Conservation (phyloP, 2,888 invertebrate species). For the Noctua janthe region DNA sequence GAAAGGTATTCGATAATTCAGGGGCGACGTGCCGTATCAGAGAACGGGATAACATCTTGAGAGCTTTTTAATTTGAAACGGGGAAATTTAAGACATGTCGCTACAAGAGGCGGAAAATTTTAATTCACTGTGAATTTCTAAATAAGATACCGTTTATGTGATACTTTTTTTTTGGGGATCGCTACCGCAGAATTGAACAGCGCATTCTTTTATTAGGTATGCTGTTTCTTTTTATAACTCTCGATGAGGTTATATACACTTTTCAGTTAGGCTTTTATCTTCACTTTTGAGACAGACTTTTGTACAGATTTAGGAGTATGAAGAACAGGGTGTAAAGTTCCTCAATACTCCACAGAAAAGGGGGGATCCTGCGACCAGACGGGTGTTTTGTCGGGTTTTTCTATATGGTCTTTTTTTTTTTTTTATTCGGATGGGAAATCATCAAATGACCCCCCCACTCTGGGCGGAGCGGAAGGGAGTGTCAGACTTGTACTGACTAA, state of each 20-base stretch:
- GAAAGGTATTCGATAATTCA: slow-evolving; percentile 65
- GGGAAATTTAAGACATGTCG: slow-evolving; percentile 50
- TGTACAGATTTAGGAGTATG: neutral
- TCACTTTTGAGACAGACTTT: neutral
- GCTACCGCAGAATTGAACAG: neutral
- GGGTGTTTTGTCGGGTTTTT: neutral
- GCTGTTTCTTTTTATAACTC: neutral
- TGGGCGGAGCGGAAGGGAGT: too few species aligned
- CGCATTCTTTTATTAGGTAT: neutral
- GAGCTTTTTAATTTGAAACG: slow-evolving; percentile 66
- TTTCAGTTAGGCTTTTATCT: neutral
- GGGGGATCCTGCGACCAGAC: neutral
- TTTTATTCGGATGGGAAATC: too few species aligned
- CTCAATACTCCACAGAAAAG: neutral
- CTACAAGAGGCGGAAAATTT: slow-evolving; percentile 32
- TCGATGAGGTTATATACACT: neutral
- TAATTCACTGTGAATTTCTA: slow-evolving; percentile 37
- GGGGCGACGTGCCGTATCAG: slow-evolving; percentile 60
- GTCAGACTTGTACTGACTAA: too few species aligned
- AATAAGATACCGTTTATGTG: slow-evolving; percentile 28
- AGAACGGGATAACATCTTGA: slow-evolving; percentile 57
- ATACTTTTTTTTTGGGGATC: neutral
- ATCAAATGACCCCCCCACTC: too few species aligned
- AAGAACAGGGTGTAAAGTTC: neutral
- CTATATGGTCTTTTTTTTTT: too few species aligned